phyloP scores from a whole-genome alignment of 2,888 invertebrate species.

The Calameuta pallipes region DNA sequence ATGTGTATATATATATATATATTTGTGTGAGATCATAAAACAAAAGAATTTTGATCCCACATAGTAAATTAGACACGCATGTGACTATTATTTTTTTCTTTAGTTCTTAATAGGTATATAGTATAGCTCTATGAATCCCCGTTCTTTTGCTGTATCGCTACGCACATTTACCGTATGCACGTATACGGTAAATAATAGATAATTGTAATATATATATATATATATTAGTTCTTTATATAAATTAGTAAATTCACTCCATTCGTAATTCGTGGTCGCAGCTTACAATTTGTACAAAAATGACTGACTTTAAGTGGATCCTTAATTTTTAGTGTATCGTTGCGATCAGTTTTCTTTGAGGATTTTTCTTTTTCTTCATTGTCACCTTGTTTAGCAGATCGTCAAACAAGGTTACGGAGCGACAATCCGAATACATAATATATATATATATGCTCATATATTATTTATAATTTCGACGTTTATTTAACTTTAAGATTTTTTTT shows the following conservation, averaged over 20 bases:
- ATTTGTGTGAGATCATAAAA: slow-evolving; percentile 30
- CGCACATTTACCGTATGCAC: slow-evolving; percentile 2
- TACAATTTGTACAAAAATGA: slow-evolving; percentile 56
- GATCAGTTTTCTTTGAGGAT: not conserved
- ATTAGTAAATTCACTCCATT: slow-evolving; percentile 46
- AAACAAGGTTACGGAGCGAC: not conserved
- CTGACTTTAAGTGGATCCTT: slow-evolving; percentile 30
- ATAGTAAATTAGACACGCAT: slow-evolving; percentile 4
- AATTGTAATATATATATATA: slow-evolving; percentile 28
- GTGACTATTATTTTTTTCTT: slow-evolving; percentile 9
- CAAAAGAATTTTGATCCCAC: slow-evolving; percentile 12
- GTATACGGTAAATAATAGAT: slow-evolving; percentile 16
- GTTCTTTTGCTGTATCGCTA: not conserved
- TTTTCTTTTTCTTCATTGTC: not conserved
- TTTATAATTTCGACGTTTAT: slow-evolving; percentile 7
- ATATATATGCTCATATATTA: slow-evolving; percentile 10
- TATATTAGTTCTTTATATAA: slow-evolving; percentile 38
- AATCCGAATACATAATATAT: not conserved
- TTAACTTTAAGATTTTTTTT: slow-evolving; percentile 7
- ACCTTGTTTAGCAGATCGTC: not conserved
- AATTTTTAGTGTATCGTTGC: not conserved
- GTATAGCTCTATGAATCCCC: not conserved
- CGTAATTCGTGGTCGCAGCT: slow-evolving; percentile 45
- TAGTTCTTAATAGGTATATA: slow-evolving; percentile 11
- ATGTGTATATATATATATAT: slow-evolving; percentile 1